phyloP scores from a whole-genome alignment of 1,140 invertebrate genomes.

The Ips typographus region DNA sequence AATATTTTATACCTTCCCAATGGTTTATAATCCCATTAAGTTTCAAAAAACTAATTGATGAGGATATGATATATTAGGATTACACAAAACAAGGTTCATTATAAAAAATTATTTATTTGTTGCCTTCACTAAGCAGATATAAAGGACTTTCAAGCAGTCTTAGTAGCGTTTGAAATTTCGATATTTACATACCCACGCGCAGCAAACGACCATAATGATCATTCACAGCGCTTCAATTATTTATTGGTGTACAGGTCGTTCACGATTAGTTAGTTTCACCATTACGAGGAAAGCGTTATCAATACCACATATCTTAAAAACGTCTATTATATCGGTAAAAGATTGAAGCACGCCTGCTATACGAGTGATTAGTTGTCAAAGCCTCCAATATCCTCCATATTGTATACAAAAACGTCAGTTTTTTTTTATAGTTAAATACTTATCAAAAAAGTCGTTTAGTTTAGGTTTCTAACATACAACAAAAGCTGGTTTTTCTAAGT shows the following conservation, averaged over 20 bases:
- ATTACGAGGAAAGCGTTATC: slow-evolving; percentile 31
- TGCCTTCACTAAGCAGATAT: slow-evolving; percentile 44
- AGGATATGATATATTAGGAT: too few species aligned
- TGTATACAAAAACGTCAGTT: background rate
- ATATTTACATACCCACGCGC: slow-evolving; percentile 36
- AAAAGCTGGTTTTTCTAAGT: too few species aligned
- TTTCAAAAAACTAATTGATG: too few species aligned
- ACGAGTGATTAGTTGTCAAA: slow-evolving; percentile 10
- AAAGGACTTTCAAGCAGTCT: slow-evolving; percentile 44
- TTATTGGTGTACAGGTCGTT: slow-evolving; percentile 33
- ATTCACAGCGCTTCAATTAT: slow-evolving; percentile 25
- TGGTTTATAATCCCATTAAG: too few species aligned
- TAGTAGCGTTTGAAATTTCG: slow-evolving; percentile 41
- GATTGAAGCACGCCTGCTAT: slow-evolving; percentile 4
- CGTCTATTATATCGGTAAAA: slow-evolving; percentile 5
- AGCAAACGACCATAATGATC: slow-evolving; percentile 18
- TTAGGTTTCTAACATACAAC: too few species aligned
- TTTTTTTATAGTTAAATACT: background rate
- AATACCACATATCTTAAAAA: slow-evolving; percentile 23
- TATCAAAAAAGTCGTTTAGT: too few species aligned
- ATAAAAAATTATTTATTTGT: slow-evolving; percentile 43
- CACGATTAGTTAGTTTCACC: slow-evolving; percentile 28
- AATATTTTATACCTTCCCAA: too few species aligned
- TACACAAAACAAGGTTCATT: background rate
- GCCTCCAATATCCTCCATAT: background rate